phyloP scores from a whole-genome alignment of 2,888 invertebrate species.

The Tineola bisselliella region DNA sequence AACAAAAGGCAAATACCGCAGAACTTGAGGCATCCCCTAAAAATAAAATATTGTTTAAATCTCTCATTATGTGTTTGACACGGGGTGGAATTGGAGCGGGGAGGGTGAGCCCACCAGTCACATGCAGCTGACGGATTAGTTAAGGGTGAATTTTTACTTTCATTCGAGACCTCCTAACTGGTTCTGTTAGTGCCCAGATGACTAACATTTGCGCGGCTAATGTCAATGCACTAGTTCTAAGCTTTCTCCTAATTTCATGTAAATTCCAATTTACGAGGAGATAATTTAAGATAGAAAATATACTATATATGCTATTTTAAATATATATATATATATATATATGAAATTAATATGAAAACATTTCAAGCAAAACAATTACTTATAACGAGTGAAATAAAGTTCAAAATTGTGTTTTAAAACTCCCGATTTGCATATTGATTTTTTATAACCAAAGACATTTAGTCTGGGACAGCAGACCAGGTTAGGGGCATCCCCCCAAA shows the following conservation, averaged over 20 bases:
- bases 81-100: neutral
- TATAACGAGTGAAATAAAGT: neutral
- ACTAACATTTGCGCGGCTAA: too few species aligned
- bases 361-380: too few species aligned
- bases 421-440: neutral
- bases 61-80: constrained; percentile 13
- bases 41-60: constrained; percentile 6
- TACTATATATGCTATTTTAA: too few species aligned
- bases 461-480: neutral
- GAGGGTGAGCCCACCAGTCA: constrained; percentile 40
- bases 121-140: constrained; percentile 58
- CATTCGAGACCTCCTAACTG: neutral
- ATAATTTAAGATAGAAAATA: too few species aligned
- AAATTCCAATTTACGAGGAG: too few species aligned
- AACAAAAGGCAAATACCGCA: neutral
- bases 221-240: too few species aligned
- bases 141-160: constrained; percentile 54
- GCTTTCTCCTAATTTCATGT: too few species aligned
- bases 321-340: too few species aligned
- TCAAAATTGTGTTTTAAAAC: neutral
- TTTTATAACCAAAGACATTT: neutral
- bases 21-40: neutral
- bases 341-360: too few species aligned
- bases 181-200: too few species aligned
- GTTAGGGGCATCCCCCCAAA: constrained; percentile 3